phyloP scores from a whole-genome alignment of 2,888 invertebrate species.

The Ormyrus labotus region DNA sequence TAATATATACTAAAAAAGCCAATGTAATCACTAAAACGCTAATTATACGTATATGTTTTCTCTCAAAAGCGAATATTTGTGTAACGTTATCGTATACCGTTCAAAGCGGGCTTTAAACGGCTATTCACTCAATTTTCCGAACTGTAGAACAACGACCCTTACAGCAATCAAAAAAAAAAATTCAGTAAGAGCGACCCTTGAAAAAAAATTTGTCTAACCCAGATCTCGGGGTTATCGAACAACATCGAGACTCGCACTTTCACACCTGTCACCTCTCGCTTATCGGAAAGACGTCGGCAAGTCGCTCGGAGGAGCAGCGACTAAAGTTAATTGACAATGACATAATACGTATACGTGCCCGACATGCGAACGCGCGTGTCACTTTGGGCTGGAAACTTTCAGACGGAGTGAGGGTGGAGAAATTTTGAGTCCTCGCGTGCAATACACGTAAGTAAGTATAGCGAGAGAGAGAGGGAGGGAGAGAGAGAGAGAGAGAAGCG shows the following conservation, averaged over 20 bases:
- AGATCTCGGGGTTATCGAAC: no score
- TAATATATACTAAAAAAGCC: no score
- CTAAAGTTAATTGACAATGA: conserved; percentile 67
- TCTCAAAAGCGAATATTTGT: no score
- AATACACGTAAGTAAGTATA: no score
- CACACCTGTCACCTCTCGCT: conserved; percentile 48
- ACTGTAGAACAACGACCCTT: neutral
- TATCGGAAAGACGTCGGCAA: conserved; percentile 51
- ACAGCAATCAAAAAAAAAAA: neutral
- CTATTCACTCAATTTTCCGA: neutral
- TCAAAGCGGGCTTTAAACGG: no score
- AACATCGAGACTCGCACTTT: conserved; percentile 35
- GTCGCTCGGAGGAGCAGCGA: conserved; percentile 51
- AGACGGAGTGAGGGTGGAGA: neutral
- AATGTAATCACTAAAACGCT: no score
- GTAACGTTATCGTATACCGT: no score
- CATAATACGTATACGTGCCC: conserved; percentile 60
- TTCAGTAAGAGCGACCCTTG: no score
- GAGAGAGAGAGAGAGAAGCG: no score
- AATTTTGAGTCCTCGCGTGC: conserved; percentile 3
- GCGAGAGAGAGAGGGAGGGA: no score
- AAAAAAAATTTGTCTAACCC: no score
- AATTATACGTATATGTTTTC: no score
- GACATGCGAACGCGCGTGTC: conserved; percentile 40
- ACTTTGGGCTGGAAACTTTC: conserved; percentile 39